Conservation (phyloP, 2,797 vertebrate genomes). For the Luscinia luscinia region DNA sequence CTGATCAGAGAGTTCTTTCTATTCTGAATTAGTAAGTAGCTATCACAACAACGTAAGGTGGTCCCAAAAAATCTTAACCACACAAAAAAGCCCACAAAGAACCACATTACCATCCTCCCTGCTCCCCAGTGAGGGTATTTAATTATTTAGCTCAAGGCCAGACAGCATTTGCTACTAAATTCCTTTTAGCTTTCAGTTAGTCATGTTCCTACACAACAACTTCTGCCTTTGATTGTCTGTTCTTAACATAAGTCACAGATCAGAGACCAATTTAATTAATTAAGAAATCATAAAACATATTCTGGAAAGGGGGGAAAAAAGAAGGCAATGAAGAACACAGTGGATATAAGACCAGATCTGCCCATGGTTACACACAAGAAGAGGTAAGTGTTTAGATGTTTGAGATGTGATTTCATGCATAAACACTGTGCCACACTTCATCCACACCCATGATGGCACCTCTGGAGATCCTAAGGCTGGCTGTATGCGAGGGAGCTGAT, state of each 20-base stretch:
- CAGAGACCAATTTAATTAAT: background rate
- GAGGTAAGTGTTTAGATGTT: fast-evolving
- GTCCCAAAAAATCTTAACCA: background rate
- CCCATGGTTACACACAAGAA: background rate
- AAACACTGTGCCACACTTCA: fast-evolving
- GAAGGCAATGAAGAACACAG: background rate
- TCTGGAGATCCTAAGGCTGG: fast-evolving
- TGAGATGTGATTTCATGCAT: background rate
- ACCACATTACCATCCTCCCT: background rate
- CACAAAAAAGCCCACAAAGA: background rate
- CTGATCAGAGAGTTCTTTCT: background rate
- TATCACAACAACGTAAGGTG: background rate
- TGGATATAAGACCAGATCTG: background rate
- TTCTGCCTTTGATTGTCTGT: background rate
- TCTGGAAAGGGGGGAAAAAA: background rate
- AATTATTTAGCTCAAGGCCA: background rate
- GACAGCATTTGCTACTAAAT: background rate
- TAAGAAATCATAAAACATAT: background rate
- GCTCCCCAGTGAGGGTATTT: background rate
- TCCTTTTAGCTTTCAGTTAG: background rate
- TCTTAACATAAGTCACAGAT: background rate
- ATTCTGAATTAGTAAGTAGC: background rate
- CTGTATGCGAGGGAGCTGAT: background rate
- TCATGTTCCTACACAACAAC: background rate
- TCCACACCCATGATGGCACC: fast-evolving